Conservation (phyloP, 2,888 invertebrate genomes). For the Campoplex nolae region DNA sequence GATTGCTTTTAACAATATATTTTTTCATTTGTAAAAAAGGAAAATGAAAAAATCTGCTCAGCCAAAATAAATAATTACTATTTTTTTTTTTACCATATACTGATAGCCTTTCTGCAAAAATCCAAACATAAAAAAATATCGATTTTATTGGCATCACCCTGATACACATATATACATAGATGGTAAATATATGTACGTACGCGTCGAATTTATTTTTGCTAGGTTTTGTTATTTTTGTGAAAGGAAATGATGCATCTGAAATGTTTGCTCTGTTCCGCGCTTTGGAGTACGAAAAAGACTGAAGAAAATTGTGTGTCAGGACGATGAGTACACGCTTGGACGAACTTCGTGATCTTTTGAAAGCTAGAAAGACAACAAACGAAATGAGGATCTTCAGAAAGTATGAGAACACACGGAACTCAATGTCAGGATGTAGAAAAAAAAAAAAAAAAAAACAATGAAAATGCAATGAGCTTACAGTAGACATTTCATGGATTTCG, state of each 20-base stretch:
- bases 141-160: no score
- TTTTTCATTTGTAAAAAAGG: background rate
- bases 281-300: background rate
- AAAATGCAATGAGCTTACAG: background rate
- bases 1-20: background rate
- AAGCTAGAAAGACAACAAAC: conserved; percentile 20
- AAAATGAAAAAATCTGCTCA: background rate
- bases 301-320: conserved; percentile 26
- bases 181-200: background rate
- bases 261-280: background rate
- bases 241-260: conserved; percentile 7
- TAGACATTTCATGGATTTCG: background rate
- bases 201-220: background rate
- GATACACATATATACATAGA: background rate
- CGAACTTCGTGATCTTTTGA: background rate
- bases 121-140: no score
- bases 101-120: no score
- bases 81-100: no score
- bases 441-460: background rate
- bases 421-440: background rate
- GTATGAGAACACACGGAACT: background rate
- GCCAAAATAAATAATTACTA: no score
- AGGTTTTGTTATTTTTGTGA: conserved; percentile 25
- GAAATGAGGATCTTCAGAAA: conserved; percentile 12
- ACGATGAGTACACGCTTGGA: conserved; percentile 1